phyloP scores from a whole-genome alignment of 1,140 invertebrate species.

The Macrobrachium rosenbergii region DNA sequence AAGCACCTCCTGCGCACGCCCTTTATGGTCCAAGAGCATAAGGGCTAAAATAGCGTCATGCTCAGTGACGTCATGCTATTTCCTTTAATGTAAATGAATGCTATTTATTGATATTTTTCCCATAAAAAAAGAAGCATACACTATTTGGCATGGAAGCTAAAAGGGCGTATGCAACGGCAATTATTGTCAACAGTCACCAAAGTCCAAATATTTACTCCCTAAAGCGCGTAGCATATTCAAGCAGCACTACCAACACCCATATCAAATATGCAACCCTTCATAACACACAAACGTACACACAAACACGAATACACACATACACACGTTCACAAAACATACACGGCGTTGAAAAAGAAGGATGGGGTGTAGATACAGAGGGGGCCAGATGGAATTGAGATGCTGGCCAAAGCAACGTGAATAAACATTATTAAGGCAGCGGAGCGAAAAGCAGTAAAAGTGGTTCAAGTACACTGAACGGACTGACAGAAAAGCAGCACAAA shows the following conservation, averaged over 20 bases:
- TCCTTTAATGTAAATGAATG: background rate
- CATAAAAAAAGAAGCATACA: conserved; percentile 37
- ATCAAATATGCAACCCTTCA: background rate
- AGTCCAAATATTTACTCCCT: too few relatives aligned
- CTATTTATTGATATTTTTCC: conserved; percentile 8
- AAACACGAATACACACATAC: too few relatives aligned
- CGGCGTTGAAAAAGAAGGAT: too few relatives aligned
- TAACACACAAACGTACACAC: too few relatives aligned
- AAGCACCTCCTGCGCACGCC: conserved; percentile 41
- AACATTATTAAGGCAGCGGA: too few relatives aligned
- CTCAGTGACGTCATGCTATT: background rate
- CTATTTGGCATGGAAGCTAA: conserved; percentile 50
- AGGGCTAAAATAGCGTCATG: background rate
- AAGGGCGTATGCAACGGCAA: conserved; percentile 60
- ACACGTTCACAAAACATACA: too few relatives aligned
- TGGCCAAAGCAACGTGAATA: too few relatives aligned
- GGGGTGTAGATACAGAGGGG: too few relatives aligned
- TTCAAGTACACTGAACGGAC: too few relatives aligned
- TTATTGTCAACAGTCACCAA: conserved; percentile 61
- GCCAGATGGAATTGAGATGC: too few relatives aligned
- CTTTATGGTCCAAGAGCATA: conserved; percentile 24
- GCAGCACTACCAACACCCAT: background rate
- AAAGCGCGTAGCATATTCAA: background rate
- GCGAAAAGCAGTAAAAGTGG: too few relatives aligned
- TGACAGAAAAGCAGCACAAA: too few relatives aligned